A percentile compares a stretch with the other conserved stretches of the same genome.
Conservation (phyloP, 2,888 invertebrate species). For the Drosophila siamana region DNA sequence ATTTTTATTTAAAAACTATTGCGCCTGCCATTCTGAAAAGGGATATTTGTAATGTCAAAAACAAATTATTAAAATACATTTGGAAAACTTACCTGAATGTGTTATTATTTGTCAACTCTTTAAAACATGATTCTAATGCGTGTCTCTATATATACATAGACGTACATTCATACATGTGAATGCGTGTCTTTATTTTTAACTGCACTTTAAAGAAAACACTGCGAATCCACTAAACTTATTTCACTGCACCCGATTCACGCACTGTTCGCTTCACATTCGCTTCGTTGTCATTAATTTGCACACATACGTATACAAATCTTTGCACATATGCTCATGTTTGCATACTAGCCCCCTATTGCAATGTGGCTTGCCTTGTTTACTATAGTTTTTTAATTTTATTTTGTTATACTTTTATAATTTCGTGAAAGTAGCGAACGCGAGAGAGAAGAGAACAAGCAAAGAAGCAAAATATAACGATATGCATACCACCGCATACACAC, state of each 20-base stretch:
- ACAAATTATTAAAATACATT: neutral
- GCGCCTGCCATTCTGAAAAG: slow-evolving; percentile 24
- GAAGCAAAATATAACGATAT: slow-evolving; percentile 59
- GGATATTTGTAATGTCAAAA: neutral
- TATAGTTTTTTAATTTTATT: slow-evolving; percentile 49
- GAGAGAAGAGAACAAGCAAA: slow-evolving; percentile 51
- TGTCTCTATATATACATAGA: neutral
- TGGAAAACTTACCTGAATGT: slow-evolving; percentile 14
- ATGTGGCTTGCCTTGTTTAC: slow-evolving; percentile 67
- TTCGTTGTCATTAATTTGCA: slow-evolving; percentile 57
- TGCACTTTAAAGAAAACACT: slow-evolving; percentile 44
- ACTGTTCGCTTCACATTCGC: slow-evolving; percentile 40
- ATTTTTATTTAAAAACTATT: slow-evolving; percentile 6
- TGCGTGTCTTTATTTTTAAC: slow-evolving; percentile 46
- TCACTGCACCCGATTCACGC: slow-evolving; percentile 50
- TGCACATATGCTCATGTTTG: slow-evolving; percentile 3
- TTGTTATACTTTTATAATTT: slow-evolving; percentile 61
- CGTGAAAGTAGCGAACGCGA: slow-evolving; percentile 67
- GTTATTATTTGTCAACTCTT: neutral
- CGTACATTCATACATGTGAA: neutral
- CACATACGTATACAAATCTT: slow-evolving; percentile 8
- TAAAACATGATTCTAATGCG: neutral
- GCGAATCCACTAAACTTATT: slow-evolving; percentile 43
- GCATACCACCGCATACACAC: slow-evolving; percentile 50
- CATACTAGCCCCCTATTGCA: slow-evolving; percentile 37